Percentiles rank a stretch among this genome's conserved stretches.
These are phyloP conservation scores for Sarcoramphus papa DNA, from an alignment of 2,797 vertebrate genomes.

Conservation along the genomic window DNA sequence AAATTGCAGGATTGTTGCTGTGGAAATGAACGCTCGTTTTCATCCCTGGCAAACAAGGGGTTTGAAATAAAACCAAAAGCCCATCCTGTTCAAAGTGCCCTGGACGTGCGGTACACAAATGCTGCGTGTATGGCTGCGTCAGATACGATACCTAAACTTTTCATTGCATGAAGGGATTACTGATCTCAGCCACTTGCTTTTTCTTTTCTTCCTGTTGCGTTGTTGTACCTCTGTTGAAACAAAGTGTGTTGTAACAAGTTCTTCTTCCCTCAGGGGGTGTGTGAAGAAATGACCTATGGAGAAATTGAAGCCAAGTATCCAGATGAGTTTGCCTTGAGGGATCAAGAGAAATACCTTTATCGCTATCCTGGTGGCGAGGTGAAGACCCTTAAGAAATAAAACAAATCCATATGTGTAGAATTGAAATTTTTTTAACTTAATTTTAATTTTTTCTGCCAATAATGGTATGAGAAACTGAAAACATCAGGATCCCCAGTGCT, in stretches of 20 bases:
- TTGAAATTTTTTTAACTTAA: accelerated
- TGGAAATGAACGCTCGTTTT: neutral
- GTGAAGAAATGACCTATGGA: constrained; percentile 95
- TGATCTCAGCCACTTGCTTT: neutral
- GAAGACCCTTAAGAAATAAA: neutral
- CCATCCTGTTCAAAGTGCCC: neutral
- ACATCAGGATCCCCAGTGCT: accelerated
- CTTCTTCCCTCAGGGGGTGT: constrained; percentile 83
- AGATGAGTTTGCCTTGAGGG: constrained; percentile 92
- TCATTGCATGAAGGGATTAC: accelerated
- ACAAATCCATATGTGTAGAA: accelerated
- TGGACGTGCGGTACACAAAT: accelerated
- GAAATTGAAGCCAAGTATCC: constrained; percentile 90
- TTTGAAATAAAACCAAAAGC: neutral
- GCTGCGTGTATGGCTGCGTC: neutral
- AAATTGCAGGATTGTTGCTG: neutral
- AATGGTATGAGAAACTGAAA: neutral
- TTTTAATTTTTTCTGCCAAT: neutral
- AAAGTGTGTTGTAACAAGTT: neutral
- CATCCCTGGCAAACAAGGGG: neutral
- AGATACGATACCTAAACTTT: accelerated
- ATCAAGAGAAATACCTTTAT: constrained; percentile 97
- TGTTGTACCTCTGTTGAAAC: neutral
- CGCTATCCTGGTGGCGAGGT: constrained; percentile 99
- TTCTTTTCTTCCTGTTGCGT: neutral